These are phyloP conservation scores for Pyrochroa serraticornis DNA, from an alignment of 2,888 invertebrate genomes.

Conservation along the genomic window DNA sequence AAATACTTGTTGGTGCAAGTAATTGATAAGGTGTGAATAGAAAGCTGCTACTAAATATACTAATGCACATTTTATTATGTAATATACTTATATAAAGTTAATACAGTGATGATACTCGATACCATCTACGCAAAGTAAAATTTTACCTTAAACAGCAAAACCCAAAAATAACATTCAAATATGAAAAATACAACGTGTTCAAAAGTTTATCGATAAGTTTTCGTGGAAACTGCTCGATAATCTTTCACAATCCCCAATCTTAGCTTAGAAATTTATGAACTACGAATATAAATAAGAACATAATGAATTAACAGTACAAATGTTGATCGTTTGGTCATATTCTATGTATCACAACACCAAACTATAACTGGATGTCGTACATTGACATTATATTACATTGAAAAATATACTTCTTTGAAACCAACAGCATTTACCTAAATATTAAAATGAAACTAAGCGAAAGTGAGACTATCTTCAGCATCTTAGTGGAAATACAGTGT, in stretches of 20 bases:
- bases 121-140: constrained; percentile 25
- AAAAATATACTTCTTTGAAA: constrained; percentile 17
- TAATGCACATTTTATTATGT: constrained; percentile 32
- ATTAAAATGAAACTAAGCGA: constrained; percentile 21
- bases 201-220: constrained; percentile 34
- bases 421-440: constrained; percentile 17
- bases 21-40: constrained; percentile 9
- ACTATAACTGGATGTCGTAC: constrained; percentile 32
- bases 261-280: constrained; percentile 9
- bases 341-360: constrained; percentile 45
- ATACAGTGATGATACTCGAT: constrained; percentile 30
- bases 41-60: constrained; percentile 28
- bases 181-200: constrained; percentile 20
- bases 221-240: constrained; percentile 27
- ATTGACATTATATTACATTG: constrained; percentile 23
- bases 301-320: constrained; percentile 30
- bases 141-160: constrained; percentile 22
- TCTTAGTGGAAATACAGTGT: constrained; percentile 31
- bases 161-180: constrained; percentile 13
- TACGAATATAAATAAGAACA: constrained; percentile 23
- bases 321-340: constrained; percentile 37
- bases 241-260: constrained; percentile 19
- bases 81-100: constrained; percentile 29
- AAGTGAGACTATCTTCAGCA: constrained; percentile 26
- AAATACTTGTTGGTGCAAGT: constrained; percentile 11